phyloP scores from a whole-genome alignment of 2,888 invertebrate genomes.

The Phrixothrix hirtus region DNA sequence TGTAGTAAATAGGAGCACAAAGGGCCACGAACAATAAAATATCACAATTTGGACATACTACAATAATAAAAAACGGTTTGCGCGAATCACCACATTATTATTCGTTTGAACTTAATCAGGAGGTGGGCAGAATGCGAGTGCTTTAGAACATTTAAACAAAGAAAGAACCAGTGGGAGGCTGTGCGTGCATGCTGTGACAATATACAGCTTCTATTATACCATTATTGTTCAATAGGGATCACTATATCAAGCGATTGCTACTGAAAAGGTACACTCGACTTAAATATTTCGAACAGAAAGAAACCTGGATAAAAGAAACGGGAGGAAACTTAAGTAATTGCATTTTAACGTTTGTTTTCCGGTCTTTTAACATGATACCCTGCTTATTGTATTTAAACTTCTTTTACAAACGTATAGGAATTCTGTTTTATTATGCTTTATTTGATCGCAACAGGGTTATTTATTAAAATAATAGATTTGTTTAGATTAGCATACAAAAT shows the following conservation, averaged over 20 bases:
- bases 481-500: too few relatives aligned
- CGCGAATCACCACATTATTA: slow-evolving; percentile 42
- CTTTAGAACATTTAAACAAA: slow-evolving; percentile 51
- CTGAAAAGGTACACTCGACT: slow-evolving; percentile 55
- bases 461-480: not conserved
- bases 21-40: slow-evolving; percentile 46
- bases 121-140: slow-evolving; percentile 42
- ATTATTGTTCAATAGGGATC: slow-evolving; percentile 51
- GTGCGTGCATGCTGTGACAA: slow-evolving; percentile 52
- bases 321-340: slow-evolving; percentile 48
- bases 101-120: slow-evolving; percentile 42
- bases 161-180: slow-evolving; percentile 52
- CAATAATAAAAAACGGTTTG: slow-evolving; percentile 45
- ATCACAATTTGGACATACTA: slow-evolving; percentile 47
- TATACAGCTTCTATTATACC: slow-evolving; percentile 48
- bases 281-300: slow-evolving; percentile 48
- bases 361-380: slow-evolving; percentile 32
- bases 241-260: slow-evolving; percentile 52
- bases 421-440: slow-evolving; percentile 12
- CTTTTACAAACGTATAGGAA: slow-evolving; percentile 11
- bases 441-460: not conserved
- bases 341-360: slow-evolving; percentile 32
- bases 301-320: slow-evolving; percentile 41
- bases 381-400: slow-evolving; percentile 30
- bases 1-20: slow-evolving; percentile 48